phyloP scores from a whole-genome alignment of 2,888 invertebrate genomes.

The Creontiades dilutus region DNA sequence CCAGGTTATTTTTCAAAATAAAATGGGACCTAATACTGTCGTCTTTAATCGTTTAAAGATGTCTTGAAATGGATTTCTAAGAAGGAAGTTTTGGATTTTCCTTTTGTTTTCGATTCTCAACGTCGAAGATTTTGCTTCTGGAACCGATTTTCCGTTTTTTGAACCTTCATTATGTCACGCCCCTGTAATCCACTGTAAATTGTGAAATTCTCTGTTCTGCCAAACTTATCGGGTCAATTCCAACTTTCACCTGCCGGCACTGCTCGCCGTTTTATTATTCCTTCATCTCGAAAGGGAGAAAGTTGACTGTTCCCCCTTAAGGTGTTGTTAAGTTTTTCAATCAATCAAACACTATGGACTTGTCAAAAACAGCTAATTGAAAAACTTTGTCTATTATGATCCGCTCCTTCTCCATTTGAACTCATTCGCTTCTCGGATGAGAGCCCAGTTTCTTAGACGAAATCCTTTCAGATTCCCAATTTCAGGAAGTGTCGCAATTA shows the following conservation, averaged over 20 bases:
- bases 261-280: slow-evolving; percentile 51
- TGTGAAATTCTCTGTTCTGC: not conserved
- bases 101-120: too few species aligned
- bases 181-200: not conserved
- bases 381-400: slow-evolving; percentile 62
- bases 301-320: slow-evolving; percentile 55
- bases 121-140: too few species aligned
- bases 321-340: slow-evolving; percentile 70
- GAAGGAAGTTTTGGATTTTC: too few species aligned
- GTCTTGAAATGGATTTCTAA: too few species aligned
- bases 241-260: slow-evolving; percentile 31
- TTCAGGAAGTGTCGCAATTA: not conserved
- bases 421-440: not conserved
- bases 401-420: not conserved
- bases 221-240: slow-evolving; percentile 29
- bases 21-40: too few species aligned
- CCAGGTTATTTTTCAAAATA: too few species aligned
- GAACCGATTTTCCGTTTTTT: too few species aligned
- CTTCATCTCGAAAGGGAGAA: slow-evolving; percentile 38
- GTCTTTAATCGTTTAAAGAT: too few species aligned
- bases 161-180: too few species aligned
- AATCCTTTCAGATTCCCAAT: slow-evolving; percentile 14
- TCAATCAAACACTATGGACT: slow-evolving; percentile 71
- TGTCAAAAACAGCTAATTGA: slow-evolving; percentile 71
- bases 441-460: slow-evolving; percentile 1